phyloP scores from a whole-genome alignment of 2,113 vertebrate species.

The Protobothrops flavoviridis region DNA sequence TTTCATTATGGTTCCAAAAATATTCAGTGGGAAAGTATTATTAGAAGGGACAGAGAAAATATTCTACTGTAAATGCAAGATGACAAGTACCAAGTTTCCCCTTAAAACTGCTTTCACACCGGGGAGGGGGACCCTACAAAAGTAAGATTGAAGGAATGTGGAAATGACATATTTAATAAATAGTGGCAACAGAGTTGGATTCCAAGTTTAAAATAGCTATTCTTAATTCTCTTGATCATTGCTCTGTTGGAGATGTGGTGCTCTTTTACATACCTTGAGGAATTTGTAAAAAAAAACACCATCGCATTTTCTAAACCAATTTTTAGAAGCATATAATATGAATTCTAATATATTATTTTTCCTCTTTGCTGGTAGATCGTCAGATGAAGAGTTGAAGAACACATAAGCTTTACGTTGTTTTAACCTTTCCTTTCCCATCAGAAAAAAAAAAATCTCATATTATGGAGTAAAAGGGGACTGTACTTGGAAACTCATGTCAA shows the following conservation, averaged over 20 bases:
- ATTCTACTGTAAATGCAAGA: background rate
- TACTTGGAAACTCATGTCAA: background rate
- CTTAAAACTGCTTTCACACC: background rate
- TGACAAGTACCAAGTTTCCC: constrained; percentile 14
- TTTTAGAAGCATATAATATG: background rate
- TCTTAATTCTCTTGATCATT: background rate
- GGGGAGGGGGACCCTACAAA: background rate
- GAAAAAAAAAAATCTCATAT: background rate
- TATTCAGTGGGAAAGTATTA: background rate
- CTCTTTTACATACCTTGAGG: background rate
- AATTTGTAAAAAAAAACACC: background rate
- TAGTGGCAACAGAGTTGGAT: background rate
- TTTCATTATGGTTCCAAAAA: background rate
- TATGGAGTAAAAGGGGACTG: background rate
- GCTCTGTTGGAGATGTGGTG: background rate
- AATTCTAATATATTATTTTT: background rate
- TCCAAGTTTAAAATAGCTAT: background rate
- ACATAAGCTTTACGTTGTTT: background rate
- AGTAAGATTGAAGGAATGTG: background rate
- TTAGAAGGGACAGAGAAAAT: background rate
- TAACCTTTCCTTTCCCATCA: background rate
- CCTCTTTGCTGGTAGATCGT: background rate
- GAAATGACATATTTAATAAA: constrained; percentile 1
- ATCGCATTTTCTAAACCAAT: background rate
- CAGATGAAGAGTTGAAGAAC: background rate